Conservation (phyloP, 2,888 invertebrate species). For the Mystacides longicornis region DNA sequence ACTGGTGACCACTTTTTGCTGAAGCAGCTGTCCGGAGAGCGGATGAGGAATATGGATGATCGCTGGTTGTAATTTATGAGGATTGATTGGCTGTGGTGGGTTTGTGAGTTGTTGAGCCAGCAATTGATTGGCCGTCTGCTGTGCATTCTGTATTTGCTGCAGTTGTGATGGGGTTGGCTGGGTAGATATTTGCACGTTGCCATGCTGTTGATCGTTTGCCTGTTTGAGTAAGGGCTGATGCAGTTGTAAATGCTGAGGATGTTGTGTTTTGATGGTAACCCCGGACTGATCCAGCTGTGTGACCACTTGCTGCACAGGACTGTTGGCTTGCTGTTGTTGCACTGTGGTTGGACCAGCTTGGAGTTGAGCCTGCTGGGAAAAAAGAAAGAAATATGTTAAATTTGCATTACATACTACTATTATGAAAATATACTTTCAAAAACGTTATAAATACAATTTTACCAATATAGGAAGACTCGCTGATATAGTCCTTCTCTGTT, state of each 20-base stretch:
- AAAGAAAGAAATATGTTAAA: background rate
- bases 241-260: slow-evolving; percentile 25
- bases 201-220: slow-evolving; percentile 13
- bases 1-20: slow-evolving; percentile 21
- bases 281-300: slow-evolving; percentile 37
- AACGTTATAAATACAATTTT: background rate
- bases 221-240: slow-evolving; percentile 24
- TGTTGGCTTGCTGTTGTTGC: slow-evolving; percentile 32
- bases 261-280: slow-evolving; percentile 30
- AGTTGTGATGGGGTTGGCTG: slow-evolving; percentile 21
- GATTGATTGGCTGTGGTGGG: slow-evolving; percentile 46
- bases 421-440: background rate
- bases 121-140: slow-evolving; percentile 46
- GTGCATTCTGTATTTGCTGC: slow-evolving; percentile 29
- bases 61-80: slow-evolving; percentile 46
- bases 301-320: slow-evolving; percentile 35
- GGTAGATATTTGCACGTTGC: slow-evolving; percentile 15
- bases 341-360: slow-evolving; percentile 39
- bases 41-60: slow-evolving; percentile 49
- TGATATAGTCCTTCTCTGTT: slow-evolving; percentile 19
- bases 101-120: slow-evolving; percentile 47
- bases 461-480: slow-evolving; percentile 23
- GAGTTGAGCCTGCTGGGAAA: slow-evolving; percentile 58
- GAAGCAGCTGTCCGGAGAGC: slow-evolving; percentile 27
- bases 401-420: background rate